These are phyloP conservation scores for Umimayanthus chanpuru DNA, from an alignment of 92 coral and sea anemone genomes.

Conservation along the genomic window DNA sequence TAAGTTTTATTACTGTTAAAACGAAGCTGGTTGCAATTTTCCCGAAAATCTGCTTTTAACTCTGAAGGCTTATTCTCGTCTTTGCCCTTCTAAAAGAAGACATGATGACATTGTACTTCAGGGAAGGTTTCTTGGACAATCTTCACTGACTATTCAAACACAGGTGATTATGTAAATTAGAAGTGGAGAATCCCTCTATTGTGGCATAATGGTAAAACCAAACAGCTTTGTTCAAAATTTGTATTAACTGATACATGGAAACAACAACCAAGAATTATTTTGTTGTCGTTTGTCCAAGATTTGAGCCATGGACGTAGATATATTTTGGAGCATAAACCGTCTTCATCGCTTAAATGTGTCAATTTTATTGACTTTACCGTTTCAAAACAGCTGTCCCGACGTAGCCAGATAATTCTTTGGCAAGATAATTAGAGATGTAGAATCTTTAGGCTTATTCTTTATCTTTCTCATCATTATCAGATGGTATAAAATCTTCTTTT, in stretches of 20 bases:
- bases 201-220: not conserved
- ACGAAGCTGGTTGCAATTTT: not conserved
- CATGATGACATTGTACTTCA: not conserved
- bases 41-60: not conserved
- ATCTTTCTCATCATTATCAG: not conserved
- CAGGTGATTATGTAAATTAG: constrained; percentile 27
- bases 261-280: not conserved
- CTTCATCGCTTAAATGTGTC: not conserved
- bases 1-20: not conserved
- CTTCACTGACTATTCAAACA: constrained; percentile 28
- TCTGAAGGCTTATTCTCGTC: not conserved
- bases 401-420: constrained; percentile 1
- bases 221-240: not conserved
- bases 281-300: not conserved
- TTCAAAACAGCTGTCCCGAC: constrained; percentile 20
- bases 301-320: not conserved
- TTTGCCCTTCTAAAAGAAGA: not conserved
- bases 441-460: not conserved
- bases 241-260: not conserved
- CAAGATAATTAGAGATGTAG: not conserved
- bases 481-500: constrained; percentile 16
- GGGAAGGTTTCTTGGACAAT: not conserved
- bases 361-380: constrained; percentile 20
- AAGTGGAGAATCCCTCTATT: not conserved
- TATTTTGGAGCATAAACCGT: not conserved